Percentiles rank a stretch among this genome's conserved stretches.
phyloP scores from a whole-genome alignment of 2,797 vertebrate species.

The Salarias fasciatus region DNA sequence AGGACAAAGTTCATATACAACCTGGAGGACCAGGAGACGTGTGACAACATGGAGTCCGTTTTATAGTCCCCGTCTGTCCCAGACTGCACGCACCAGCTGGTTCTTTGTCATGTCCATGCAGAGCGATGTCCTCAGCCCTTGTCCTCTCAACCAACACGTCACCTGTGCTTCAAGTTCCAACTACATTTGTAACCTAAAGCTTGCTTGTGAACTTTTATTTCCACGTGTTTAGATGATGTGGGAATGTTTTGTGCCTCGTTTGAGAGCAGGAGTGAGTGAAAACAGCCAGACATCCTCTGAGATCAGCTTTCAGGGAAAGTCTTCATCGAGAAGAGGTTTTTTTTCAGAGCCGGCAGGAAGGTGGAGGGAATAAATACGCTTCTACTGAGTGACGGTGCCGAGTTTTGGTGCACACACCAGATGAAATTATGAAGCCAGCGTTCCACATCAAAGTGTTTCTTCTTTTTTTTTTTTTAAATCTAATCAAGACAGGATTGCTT shows the following conservation, averaged over 20 bases:
- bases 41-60: constrained; percentile 97
- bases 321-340: constrained; percentile 16
- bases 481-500: too few relatives aligned
- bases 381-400: constrained; percentile 45
- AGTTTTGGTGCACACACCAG: constrained; percentile 33
- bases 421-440: constrained; percentile 13
- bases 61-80: too few relatives aligned
- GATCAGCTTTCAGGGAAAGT: constrained; percentile 7
- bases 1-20: constrained; percentile 99
- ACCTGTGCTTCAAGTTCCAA: too few relatives aligned
- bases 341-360: constrained; percentile 15
- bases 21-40: constrained; percentile 95
- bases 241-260: too few relatives aligned
- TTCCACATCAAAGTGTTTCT: constrained; percentile 1
- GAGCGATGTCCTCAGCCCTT: too few relatives aligned
- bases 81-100: neutral
- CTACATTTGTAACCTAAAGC: too few relatives aligned
- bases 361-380: constrained; percentile 38
- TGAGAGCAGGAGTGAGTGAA: too few relatives aligned
- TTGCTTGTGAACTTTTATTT: too few relatives aligned
- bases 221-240: neutral
- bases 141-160: too few relatives aligned
- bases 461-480: too few relatives aligned
- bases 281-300: constrained; percentile 1
- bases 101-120: too few relatives aligned